These are phyloP conservation scores for Dryobates pubescens DNA, from an alignment of 2,797 vertebrate species.

Conservation along the genomic window DNA sequence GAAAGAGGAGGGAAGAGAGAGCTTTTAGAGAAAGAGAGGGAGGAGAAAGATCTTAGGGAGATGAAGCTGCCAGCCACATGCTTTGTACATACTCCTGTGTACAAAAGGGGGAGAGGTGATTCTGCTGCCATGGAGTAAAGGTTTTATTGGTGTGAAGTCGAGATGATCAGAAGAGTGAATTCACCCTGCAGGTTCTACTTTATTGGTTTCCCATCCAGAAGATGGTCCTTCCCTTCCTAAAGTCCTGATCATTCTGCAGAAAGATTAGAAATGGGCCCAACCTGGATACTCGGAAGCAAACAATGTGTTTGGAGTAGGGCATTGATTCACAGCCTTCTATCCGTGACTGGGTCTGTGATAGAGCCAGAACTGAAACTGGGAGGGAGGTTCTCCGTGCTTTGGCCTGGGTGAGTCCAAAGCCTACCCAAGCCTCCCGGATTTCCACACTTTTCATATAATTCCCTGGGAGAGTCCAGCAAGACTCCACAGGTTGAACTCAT, in stretches of 20 bases:
- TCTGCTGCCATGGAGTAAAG: neutral
- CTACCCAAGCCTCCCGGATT: neutral
- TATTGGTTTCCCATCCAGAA: neutral
- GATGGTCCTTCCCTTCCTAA: neutral
- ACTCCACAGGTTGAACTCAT: neutral
- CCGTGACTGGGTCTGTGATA: neutral
- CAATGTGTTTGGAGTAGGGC: neutral
- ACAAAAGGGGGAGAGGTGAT: neutral
- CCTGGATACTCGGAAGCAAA: neutral
- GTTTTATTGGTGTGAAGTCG: neutral
- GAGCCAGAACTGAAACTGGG: neutral
- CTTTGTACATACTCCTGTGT: neutral
- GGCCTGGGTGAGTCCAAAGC: neutral
- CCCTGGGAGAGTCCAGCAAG: neutral
- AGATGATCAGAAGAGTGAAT: neutral
- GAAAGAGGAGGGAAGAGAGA: neutral
- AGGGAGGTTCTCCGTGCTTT: neutral
- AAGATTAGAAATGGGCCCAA: neutral
- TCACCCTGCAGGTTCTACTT: neutral
- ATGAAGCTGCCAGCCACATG: fast-evolving
- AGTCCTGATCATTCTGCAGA: neutral
- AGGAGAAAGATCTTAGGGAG: neutral
- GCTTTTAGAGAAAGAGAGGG: neutral
- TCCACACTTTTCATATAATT: neutral
- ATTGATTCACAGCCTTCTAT: neutral